Percentiles rank a stretch among this genome's conserved stretches.
These are phyloP conservation scores for Bolborhynchus lineola DNA, from an alignment of 2,113 vertebrate species.

Conservation along the genomic window DNA sequence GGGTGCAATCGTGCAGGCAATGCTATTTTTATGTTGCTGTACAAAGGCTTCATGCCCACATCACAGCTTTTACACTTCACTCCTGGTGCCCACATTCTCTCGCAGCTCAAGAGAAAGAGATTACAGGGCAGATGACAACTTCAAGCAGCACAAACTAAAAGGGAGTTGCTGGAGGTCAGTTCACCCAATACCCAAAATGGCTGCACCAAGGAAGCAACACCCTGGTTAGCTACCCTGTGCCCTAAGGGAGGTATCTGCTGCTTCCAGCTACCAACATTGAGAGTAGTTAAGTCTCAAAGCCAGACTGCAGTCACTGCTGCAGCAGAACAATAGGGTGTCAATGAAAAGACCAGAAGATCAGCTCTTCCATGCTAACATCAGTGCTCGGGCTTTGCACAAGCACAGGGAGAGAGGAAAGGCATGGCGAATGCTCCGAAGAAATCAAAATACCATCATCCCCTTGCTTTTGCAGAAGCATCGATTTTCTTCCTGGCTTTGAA, in stretches of 20 bases:
- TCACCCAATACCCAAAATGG: not conserved
- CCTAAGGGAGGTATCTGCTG: not conserved
- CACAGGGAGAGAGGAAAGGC: not conserved
- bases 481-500: not conserved
- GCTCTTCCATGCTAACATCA: not conserved
- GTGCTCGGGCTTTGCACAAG: not conserved
- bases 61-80: not conserved
- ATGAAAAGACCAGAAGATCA: not conserved
- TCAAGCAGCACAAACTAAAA: not conserved
- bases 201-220: not conserved
- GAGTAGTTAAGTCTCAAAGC: not conserved
- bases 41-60: not conserved
- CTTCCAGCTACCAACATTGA: not conserved
- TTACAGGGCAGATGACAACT: not conserved
- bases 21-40: not conserved
- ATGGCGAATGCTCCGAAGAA: not conserved
- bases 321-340: not conserved
- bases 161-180: not conserved
- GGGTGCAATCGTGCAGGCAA: not conserved
- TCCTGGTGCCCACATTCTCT: not conserved
- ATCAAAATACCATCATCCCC: not conserved
- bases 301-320: not conserved
- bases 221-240: not conserved
- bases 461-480: not conserved
- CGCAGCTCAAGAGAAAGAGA: not conserved